Evolutionary conservation across 92 coral and sea anemone genomes (phyloP), one percentile per base, ranked within the genome.

Genomic region (Micromussa lordhowensis): DNA sequence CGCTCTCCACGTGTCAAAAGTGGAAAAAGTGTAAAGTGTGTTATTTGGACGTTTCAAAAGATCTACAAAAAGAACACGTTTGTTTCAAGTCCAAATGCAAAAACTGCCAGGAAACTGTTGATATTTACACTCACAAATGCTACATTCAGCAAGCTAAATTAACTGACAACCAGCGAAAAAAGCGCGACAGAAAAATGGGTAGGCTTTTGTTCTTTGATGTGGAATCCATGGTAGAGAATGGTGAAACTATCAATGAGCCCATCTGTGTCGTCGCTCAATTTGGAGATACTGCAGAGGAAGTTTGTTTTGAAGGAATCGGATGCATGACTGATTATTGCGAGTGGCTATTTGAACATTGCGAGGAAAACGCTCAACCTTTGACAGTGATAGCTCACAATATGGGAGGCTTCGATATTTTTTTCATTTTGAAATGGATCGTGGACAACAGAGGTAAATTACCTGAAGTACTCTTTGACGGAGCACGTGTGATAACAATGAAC

Each of bases 81-180:
- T 51, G 80, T 77, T 44, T 48, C 12, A 77, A 26, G 57, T 77
- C 61, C 21, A n/a, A 12, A 36, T 73, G 78, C 15, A 35, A 32
- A 17, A 73, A 73, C 28, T 73, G 78, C 19, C 19, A 44, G 3
- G 7, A 51, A 0, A 51, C 12, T 2, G 63, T 77, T 9, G 80
- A 77, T 1, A 44, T 44, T 24, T 77, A 77, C 31, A 77, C 61
- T 1, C 80, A 77, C 35, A 77, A 77, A 77, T 77, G 80, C 22
- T 77, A 24, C 61, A 77, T 77, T 48, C 63, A 77, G 2, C 80
- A 44, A 44, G 80, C 61, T 2, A 77, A 48, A 13, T 77, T 77
- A 5, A 12, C 57, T 0, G 34, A 77, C 57, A 51, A n/a, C 0
- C 34, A 24, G 10, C 58, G 61, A 7, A 77, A 8, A 44, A 51